Base-by-base conservation (phyloP, 2,888 invertebrate genomes). In the Ennomos quercinarius region DNA sequence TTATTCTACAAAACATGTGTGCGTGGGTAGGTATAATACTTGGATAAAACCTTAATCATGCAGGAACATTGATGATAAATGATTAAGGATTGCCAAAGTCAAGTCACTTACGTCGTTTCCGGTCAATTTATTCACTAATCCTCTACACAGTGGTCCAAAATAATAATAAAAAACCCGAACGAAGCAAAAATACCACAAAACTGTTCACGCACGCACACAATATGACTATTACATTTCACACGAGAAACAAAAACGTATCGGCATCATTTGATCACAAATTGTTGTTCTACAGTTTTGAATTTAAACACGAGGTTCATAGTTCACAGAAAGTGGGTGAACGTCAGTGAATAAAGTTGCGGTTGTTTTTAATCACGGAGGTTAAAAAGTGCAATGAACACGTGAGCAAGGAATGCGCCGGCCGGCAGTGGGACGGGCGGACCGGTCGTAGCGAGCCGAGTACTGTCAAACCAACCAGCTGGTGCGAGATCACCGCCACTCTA, bases 381-480 rank as follows among this genome's bases (percentile, higher is more conserved):
- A 83, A 80, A 78, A 78, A 77, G 80, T 72, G 80, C 76, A 80
- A 78, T 80, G 78, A 67, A 74, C 87, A 88, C 89, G 88, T 87
- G 89, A 85, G 77, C 50, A 51, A 55, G 71, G 77, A 77, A 81
- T 77, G 78, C 68, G 72, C 78, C 82, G 80, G 77, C 76, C 69
- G 78, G 77, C 77, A 74, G 74, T 78, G 70, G 71, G 75, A 55
- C 60, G 60, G 39, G 60, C 78, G 76, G 76, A 75, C 78, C 83
- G 80, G 82, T 78, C 81, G 86, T 79, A 83, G 78, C 78, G 83
- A 77, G 75, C 81, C 73, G 78, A 78, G 78, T 80, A 85, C 86
- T 86, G 88, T 88, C 89, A 88, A 86, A 81, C 72, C 73, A 69
- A 77, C 74, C 73, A 87, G 89, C 88, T 89, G 89, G 89, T 82